phyloP scores from a whole-genome alignment of 2,797 vertebrate species.

The Esox lucius region DNA sequence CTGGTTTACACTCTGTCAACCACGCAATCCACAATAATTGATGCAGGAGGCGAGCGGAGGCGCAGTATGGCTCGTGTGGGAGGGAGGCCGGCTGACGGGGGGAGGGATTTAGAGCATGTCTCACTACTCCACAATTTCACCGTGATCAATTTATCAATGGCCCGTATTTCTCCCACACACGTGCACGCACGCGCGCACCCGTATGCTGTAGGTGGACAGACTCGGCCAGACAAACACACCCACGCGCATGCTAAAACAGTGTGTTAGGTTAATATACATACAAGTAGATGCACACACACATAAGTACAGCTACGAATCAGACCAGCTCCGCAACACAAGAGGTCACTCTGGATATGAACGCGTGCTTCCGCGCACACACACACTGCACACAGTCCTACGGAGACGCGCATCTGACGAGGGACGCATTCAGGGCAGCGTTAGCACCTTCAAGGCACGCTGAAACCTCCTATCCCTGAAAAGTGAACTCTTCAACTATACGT shows the following conservation, averaged over 20 bases:
- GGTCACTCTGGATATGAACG: constrained; percentile 49
- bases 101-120: constrained; percentile 65
- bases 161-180: background rate
- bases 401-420: constrained; percentile 57
- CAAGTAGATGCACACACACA: background rate
- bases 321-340: constrained; percentile 46
- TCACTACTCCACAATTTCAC: constrained; percentile 64
- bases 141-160: constrained; percentile 73
- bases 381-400: constrained; percentile 31
- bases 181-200: constrained; percentile 16
- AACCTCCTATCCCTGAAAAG: constrained; percentile 50
- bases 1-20: constrained; percentile 77
- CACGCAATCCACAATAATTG: constrained; percentile 66
- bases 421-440: constrained; percentile 62
- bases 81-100: constrained; percentile 18
- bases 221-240: constrained; percentile 14
- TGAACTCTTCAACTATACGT: constrained; percentile 39
- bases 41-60: constrained; percentile 51
- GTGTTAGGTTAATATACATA: background rate
- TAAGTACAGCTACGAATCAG: constrained; percentile 36
- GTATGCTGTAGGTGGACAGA: constrained; percentile 12
- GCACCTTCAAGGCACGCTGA: constrained; percentile 67
- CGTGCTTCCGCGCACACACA: constrained; percentile 49
- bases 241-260: constrained; percentile 8
- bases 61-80: constrained; percentile 37